Evolutionary conservation across 2,113 vertebrate species (phyloP), one percentile per base, ranked within the genome.

Genomic region (Leptodactylus fuscus): DNA sequence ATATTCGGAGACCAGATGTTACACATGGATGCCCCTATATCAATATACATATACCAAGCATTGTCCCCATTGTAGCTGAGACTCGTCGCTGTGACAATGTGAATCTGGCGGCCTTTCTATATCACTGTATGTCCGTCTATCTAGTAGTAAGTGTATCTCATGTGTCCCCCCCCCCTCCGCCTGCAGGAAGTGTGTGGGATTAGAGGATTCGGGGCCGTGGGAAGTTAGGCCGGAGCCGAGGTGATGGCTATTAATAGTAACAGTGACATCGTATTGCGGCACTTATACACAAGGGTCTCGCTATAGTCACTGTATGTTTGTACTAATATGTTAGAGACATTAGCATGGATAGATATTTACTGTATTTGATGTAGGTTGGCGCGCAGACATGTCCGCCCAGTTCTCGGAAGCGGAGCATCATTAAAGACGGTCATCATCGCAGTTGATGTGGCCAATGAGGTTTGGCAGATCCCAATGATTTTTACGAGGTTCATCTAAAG

Each of bases 111-210:
- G 3, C 32, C 2, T 69, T 38, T 69, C 65, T 9, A 22, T 79
- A 41, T 79, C 41, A 24, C 76, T 58, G 51, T 58, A 51, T 79
- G 36, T 58, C 27, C 48, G 71, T 44, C 41, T n/a, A 41, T 58
- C 55, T 65, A 13, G 55, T 65, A 65, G 60, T 65, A 44, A 62
- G 71, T 60, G 51, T 49, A n/a, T 38, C 71, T 60, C n/a, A 41
- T 81, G 16, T 24, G 2, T 44, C 55, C 22, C 34, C 9, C 13
- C 32, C 71, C 73, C 44, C 71, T 82, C 48, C 9, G 55, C 49
- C 34, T 62, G 27, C 83, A 85, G 83, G 83, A 85, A 85, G 62
- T 85, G 74, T 79, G 83, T 85, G 83, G 83, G 74, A 85, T 85
- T 79, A 51, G 44, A 69, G 75, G 75, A 65, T 78, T 69, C 41